Percentiles rank a stretch among this genome's conserved stretches.
Conservation (phyloP, 2,888 invertebrate species). For the Agrypnus murinus region DNA sequence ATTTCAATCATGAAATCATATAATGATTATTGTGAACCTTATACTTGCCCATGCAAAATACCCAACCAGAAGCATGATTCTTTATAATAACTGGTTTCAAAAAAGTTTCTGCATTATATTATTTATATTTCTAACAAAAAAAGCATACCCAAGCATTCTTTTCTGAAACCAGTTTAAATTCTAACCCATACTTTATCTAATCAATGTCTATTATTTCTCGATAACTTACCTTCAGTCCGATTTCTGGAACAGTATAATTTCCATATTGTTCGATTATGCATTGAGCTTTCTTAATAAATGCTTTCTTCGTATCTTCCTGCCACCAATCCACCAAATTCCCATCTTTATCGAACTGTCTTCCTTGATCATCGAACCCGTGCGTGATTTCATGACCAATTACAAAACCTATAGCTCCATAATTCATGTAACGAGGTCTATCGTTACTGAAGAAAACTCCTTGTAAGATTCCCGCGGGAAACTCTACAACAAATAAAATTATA, state of each 20-base stretch:
- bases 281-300: slow-evolving; percentile 87
- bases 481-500: slow-evolving; percentile 71
- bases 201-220: not conserved
- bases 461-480: slow-evolving; percentile 94
- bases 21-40: slow-evolving; percentile 25
- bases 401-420: slow-evolving; percentile 93
- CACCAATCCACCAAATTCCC: slow-evolving; percentile 97
- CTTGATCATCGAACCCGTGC: slow-evolving; percentile 92
- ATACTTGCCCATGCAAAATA: slow-evolving; percentile 15
- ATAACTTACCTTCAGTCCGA: slow-evolving; percentile 80
- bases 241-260: slow-evolving; percentile 88
- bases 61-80: slow-evolving; percentile 6
- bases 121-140: no score
- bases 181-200: not conserved
- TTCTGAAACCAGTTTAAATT: not conserved
- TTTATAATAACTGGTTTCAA: no score
- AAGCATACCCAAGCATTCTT: no score
- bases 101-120: no score
- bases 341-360: slow-evolving; percentile 92
- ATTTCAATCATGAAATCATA: no score
- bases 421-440: slow-evolving; percentile 92
- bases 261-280: slow-evolving; percentile 96
- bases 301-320: slow-evolving; percentile 87
- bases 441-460: slow-evolving; percentile 94
- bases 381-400: slow-evolving; percentile 96